A percentile compares a stretch with the other conserved stretches of the same genome.
Conservation (phyloP, 2,113 vertebrate species). For the Scatophagus argus region DNA sequence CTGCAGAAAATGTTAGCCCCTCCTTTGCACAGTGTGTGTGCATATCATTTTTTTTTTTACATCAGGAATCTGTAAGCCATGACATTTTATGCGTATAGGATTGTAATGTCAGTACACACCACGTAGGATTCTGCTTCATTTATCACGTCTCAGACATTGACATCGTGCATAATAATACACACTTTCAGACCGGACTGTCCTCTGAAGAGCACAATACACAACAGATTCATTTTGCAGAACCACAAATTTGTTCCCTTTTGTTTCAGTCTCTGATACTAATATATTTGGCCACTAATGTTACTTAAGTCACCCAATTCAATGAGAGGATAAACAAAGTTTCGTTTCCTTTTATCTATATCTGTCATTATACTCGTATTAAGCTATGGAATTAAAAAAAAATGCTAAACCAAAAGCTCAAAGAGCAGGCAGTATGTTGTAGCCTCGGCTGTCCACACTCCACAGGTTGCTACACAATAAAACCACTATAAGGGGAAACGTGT, state of each 20-base stretch:
- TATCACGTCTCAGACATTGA: neutral
- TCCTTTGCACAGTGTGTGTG: neutral
- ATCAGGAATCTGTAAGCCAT: neutral
- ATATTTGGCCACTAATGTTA: neutral
- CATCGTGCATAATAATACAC: slow-evolving; percentile 8
- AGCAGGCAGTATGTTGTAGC: neutral
- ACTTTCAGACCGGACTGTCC: neutral
- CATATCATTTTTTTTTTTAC: neutral
- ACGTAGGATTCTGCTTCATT: neutral
- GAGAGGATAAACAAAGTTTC: neutral
- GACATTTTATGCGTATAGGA: neutral
- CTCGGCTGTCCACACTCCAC: slow-evolving; percentile 31
- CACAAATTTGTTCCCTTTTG: neutral
- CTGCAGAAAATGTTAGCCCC: neutral
- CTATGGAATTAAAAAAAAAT: too few relatives aligned
- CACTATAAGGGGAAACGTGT: neutral
- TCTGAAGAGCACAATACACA: neutral
- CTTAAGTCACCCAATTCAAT: neutral
- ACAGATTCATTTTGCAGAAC: neutral
- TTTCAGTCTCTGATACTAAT: neutral
- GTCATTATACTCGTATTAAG: neutral
- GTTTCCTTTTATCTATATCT: neutral
- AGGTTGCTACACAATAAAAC: slow-evolving; percentile 57
- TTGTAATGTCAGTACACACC: neutral
- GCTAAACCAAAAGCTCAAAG: neutral